Percentiles rank a stretch among this genome's conserved stretches.
phyloP scores from a whole-genome alignment of 1,140 invertebrate genomes.

The Marisa cornuarietis region DNA sequence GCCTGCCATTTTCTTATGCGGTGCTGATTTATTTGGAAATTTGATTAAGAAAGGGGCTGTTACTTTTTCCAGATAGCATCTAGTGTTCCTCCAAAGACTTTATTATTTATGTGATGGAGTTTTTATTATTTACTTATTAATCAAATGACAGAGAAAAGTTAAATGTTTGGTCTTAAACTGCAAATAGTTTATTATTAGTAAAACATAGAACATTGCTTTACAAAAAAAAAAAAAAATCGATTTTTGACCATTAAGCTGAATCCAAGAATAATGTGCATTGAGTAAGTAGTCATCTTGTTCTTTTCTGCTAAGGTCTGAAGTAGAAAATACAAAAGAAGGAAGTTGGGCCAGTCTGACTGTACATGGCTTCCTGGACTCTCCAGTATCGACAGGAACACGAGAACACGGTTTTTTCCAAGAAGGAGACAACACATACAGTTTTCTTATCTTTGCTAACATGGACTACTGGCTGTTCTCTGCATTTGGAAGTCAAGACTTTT shows the following conservation, averaged over 20 bases:
- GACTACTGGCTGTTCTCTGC: constrained; percentile 52
- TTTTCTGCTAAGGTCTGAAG: constrained; percentile 24
- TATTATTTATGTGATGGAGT: too few species aligned
- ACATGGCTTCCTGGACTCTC: constrained; percentile 55
- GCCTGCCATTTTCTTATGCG: too few species aligned
- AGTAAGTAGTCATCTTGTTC: neutral
- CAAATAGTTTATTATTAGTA: too few species aligned
- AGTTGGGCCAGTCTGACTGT: constrained; percentile 50
- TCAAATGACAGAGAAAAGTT: too few species aligned
- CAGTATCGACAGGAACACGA: constrained; percentile 41
- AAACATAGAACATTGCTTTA: neutral
- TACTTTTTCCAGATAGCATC: too few species aligned
- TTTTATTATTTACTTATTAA: too few species aligned
- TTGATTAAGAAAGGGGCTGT: too few species aligned
- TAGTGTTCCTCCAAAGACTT: too few species aligned
- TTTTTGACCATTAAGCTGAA: neutral
- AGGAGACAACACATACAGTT: constrained; percentile 55
- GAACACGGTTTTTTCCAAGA: constrained; percentile 50
- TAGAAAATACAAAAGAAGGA: neutral
- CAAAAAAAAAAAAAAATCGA: neutral
- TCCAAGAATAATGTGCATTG: neutral
- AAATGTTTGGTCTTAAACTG: too few species aligned
- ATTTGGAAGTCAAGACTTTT: constrained; percentile 27
- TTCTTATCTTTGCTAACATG: constrained; percentile 46
- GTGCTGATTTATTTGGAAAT: too few species aligned